Evolutionary conservation across 2,888 invertebrate genomes (phyloP).

Genomic region (Endotricha flammealis): DNA sequence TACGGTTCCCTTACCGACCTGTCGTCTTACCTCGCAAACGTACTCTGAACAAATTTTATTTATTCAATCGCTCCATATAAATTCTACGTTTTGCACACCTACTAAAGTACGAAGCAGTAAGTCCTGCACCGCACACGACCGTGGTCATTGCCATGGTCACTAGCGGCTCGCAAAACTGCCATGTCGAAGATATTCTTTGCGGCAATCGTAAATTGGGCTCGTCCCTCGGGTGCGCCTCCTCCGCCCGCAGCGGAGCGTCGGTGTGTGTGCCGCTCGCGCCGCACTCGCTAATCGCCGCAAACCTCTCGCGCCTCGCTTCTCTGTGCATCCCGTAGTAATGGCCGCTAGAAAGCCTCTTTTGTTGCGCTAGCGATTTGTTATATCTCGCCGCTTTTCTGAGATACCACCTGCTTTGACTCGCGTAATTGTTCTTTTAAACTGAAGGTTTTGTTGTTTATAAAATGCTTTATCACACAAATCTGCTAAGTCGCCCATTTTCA

Average conservation of each 20-base stretch:
- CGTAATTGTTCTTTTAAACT: slow-evolving; percentile 75
- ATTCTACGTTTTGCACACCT: slow-evolving; percentile 29
- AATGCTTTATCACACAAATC: slow-evolving; percentile 75
- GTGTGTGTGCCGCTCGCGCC: slow-evolving; percentile 41
- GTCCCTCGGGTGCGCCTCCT: slow-evolving; percentile 32
- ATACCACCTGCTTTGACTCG: slow-evolving; percentile 73
- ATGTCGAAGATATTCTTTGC: slow-evolving; percentile 69
- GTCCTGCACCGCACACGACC: too few species aligned
- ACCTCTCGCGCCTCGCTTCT: slow-evolving; percentile 45
- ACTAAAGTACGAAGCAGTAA: slow-evolving; percentile 30
- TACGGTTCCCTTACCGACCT: slow-evolving; percentile 62
- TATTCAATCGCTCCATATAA: slow-evolving; percentile 47
- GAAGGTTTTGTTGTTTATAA: slow-evolving; percentile 68
- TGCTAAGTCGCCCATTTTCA: slow-evolving; percentile 54
- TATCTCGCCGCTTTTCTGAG: slow-evolving; percentile 66
- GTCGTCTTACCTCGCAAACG: slow-evolving; percentile 42
- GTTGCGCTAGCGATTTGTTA: slow-evolving; percentile 73
- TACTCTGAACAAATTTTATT: slow-evolving; percentile 47
- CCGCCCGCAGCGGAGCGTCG: slow-evolving; percentile 31
- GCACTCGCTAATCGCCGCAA: slow-evolving; percentile 63
- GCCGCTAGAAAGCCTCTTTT: slow-evolving; percentile 75
- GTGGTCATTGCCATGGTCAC: slow-evolving; percentile 40
- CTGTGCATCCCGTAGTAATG: slow-evolving; percentile 66
- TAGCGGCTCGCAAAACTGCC: slow-evolving; percentile 58
- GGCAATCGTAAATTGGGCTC: slow-evolving; percentile 69